phyloP scores from a whole-genome alignment of 1,140 invertebrate species.

The Bicyclus anynana region DNA sequence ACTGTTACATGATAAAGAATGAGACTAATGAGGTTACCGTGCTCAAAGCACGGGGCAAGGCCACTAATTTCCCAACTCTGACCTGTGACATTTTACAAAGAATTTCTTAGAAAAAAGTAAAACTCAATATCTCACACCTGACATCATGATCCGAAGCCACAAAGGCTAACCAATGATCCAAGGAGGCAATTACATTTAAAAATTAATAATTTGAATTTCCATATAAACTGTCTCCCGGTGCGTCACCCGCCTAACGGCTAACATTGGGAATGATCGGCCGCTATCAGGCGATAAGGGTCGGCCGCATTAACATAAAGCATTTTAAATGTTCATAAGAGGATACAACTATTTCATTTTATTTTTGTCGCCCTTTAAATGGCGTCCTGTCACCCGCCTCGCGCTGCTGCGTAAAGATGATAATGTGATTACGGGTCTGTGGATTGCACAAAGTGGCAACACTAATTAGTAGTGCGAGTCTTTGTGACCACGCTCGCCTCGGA shows the following conservation, averaged over 20 bases:
- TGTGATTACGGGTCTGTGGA: slow-evolving; percentile 12
- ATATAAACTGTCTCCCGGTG: neutral
- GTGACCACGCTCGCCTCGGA: no score
- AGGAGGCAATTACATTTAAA: no score
- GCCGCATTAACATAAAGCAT: slow-evolving; percentile 35
- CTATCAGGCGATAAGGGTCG: slow-evolving; percentile 32
- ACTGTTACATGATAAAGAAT: no score
- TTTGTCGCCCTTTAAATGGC: slow-evolving; percentile 23
- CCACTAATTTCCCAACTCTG: no score
- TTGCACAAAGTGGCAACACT: neutral
- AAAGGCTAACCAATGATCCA: no score
- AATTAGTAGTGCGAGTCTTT: neutral
- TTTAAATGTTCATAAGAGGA: slow-evolving; percentile 31
- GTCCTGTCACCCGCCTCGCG: slow-evolving; percentile 21
- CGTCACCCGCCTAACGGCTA: slow-evolving; percentile 14
- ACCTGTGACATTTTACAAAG: no score
- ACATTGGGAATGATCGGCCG: slow-evolving; percentile 25
- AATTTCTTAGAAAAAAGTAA: no score
- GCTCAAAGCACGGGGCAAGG: no score
- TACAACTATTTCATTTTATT: slow-evolving; percentile 26
- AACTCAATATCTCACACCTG: no score
- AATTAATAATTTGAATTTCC: neutral
- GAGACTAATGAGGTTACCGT: no score
- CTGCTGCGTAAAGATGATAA: slow-evolving; percentile 22
- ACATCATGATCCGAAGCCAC: no score